Percentiles rank a stretch among this genome's conserved stretches.
These are phyloP conservation scores for Microcebus murinus DNA, from an alignment of 2,113 vertebrate species.

Conservation along the genomic window DNA sequence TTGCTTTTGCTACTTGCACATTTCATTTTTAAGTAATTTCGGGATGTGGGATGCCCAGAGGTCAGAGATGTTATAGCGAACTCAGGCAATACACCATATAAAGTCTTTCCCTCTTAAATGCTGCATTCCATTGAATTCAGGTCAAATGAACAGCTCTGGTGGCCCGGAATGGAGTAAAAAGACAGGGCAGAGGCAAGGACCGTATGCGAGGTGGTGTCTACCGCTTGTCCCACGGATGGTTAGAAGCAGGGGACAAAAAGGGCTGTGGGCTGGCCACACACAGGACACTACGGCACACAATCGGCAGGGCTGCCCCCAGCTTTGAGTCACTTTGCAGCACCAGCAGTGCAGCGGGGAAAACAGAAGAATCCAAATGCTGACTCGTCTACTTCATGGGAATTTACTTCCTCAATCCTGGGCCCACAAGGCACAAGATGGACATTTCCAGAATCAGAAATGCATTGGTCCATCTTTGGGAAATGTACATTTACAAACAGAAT, in stretches of 20 bases:
- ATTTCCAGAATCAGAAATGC: background rate
- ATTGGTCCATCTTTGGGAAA: conserved; percentile 10
- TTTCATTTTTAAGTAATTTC: background rate
- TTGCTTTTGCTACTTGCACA: background rate
- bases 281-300: background rate
- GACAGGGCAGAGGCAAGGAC: background rate
- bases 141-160: background rate
- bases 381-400: background rate
- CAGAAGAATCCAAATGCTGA: background rate
- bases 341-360: background rate
- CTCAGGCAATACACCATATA: background rate
- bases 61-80: background rate
- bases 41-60: background rate
- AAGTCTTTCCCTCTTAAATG: too few species aligned
- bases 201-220: too few species aligned
- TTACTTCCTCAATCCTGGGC: background rate
- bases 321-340: background rate
- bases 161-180: background rate
- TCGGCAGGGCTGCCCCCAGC: background rate
- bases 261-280: background rate
- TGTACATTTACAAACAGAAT: background rate
- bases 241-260: background rate
- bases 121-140: background rate
- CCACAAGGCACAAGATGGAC: background rate
- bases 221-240: fast-evolving